Evolutionary conservation across 2,113 vertebrate genomes (phyloP), one percentile per base, ranked within the genome.

Genomic region (Entelurus aequoreus): DNA sequence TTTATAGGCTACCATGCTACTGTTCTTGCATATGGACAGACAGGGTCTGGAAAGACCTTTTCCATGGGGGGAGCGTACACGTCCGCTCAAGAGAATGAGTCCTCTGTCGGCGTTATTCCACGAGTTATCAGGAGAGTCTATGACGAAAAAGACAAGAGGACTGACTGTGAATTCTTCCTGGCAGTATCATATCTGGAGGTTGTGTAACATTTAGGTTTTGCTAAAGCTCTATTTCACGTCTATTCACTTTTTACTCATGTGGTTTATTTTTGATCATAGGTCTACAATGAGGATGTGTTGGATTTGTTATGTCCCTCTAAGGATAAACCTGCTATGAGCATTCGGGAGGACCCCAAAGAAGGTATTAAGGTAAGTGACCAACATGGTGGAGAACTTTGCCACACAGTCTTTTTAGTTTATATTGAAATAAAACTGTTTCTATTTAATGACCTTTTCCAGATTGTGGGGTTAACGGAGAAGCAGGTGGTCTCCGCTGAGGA

Each of bases 21-120:
- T 0, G 94, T 99, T 55, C 66, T 99, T 53, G 95, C 96, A 5
- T 99, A 98, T 0, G 97, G 97, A 10, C 96, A 99, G 81, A 98
- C 95, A 0, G 95, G 97, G 1, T 99, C 97, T 21, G 96, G 97
- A 21, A 99, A 99, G 80, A 99, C 97, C 0, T 99, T 91, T 66
- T 97, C 96, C 0, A 99, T 99, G 97, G 97, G 97, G 62, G 93
- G 96, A 40, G 84, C 94, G 1, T 98, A 97, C 65, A 95, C 94
- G 1, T 90, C 94, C 3, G 89, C 81, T 12, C 94, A 98, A 68
- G 94, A 94, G 80, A 79, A 93, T 0, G 94, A 99, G 44, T 89
- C 91, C 2, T 88, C 78, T 0, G 92, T 97, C 8, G 96, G 97
- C 0, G 92, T 98, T 55, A 99, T 99, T 74, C 97, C 97, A 3